Evolutionary conservation across 1,140 invertebrate species (phyloP), one percentile per base, ranked within the genome.

Genomic region (Cydia fagiglandana): DNA sequence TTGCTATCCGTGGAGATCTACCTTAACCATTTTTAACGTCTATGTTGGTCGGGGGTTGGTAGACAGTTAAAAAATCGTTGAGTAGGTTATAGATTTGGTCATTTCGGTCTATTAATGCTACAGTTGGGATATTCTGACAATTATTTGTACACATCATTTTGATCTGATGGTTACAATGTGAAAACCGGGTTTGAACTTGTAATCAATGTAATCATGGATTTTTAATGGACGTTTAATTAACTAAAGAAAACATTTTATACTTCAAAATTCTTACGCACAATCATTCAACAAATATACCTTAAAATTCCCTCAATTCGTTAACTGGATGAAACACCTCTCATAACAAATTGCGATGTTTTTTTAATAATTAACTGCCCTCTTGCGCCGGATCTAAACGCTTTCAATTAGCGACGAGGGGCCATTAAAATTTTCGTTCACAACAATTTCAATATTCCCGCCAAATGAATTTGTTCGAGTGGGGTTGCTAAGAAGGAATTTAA

Each of bases 361-460:
- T 66, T 70, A 70, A 70, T 82, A 78, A 86, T 88, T 82, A 84
- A 88, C 77, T 83, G 76, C 64, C 61, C 64, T 17, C 77, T 47
- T 17, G 64, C 41, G 28, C 17, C 76, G 83, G 79, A 81, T 82
- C 80, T 88, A 85, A 88, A 84, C 83, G 80, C 82, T 86, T 84
- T 86, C 87, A 86, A 86, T 84, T 84, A 84, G 81, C 75, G 80
- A 81, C 80, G 78, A 81, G 78, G 64, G 82, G 81, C 88, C 87
- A 89, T 90, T 89, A 90, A 89, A 90, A 90, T 87, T 88, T 86
- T 88, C 86, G 84, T 88, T 89, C 83, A 87, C 87, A 88, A 88
- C 84, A 88, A 87, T 89, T 85, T 90, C 79, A 87, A 84, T 86
- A 84, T 86, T 85, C 83, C 80, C 79, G 73, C 76, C 75, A 76